These are phyloP conservation scores for Ophion ventricosus DNA, from an alignment of 2,888 invertebrate genomes.

Conservation along the genomic window DNA sequence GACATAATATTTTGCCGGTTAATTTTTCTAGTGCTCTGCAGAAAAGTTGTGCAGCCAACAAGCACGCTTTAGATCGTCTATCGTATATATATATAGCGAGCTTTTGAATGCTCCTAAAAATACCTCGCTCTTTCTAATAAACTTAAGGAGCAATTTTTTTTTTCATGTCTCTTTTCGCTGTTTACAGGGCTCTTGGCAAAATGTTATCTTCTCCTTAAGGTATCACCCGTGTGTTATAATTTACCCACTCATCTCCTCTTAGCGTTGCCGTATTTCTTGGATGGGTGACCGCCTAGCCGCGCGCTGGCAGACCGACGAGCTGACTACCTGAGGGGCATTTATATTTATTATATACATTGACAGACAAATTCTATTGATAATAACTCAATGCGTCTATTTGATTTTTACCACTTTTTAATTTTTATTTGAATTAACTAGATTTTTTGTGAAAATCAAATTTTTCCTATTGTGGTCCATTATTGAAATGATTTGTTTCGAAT, in stretches of 20 bases:
- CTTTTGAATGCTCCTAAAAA: constrained; percentile 37
- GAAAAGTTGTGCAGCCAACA: constrained; percentile 36
- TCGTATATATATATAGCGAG: constrained; percentile 1
- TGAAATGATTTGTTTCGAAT: too few species aligned
- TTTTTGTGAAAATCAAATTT: too few species aligned
- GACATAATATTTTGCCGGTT: constrained; percentile 74
- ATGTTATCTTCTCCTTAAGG: constrained; percentile 65
- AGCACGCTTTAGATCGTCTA: constrained; percentile 27
- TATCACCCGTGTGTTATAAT: constrained; percentile 67
- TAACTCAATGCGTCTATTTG: too few species aligned
- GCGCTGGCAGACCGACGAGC: background rate
- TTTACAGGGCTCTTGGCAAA: constrained; percentile 68
- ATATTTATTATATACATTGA: background rate
- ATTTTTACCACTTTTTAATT: too few species aligned
- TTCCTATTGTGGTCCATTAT: too few species aligned
- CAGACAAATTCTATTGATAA: too few species aligned
- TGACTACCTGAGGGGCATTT: background rate
- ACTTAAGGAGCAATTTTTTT: constrained; percentile 63
- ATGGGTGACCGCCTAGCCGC: constrained; percentile 37
- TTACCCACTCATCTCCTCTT: constrained; percentile 53
- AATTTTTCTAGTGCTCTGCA: constrained; percentile 74
- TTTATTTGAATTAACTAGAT: too few species aligned
- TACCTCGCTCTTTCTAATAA: constrained; percentile 36
- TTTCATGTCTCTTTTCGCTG: constrained; percentile 65
- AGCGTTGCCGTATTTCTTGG: constrained; percentile 7